A percentile compares a stretch with the other conserved stretches of the same genome.
Conservation (phyloP, 2,113 vertebrate genomes). For the Echinops telfairi region DNA sequence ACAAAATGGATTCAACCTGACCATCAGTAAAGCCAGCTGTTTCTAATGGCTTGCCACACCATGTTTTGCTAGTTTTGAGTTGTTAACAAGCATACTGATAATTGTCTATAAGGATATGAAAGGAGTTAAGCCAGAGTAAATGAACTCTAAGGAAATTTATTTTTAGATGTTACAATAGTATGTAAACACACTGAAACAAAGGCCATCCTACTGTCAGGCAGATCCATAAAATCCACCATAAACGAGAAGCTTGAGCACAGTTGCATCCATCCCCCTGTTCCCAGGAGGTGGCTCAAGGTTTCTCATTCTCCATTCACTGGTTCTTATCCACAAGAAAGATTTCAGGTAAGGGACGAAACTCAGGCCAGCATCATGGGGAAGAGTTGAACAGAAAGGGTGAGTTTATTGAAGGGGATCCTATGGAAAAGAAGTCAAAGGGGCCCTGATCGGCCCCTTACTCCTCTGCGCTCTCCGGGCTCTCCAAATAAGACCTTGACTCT, state of each 20-base stretch:
- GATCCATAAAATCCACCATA: neutral
- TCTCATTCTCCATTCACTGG: too few species aligned
- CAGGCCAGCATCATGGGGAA: too few species aligned
- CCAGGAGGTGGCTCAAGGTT: too few species aligned
- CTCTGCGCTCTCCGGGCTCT: too few species aligned
- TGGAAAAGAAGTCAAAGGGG: too few species aligned
- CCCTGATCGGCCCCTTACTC: too few species aligned
- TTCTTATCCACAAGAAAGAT: too few species aligned
- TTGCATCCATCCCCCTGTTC: neutral
- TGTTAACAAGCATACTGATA: neutral
- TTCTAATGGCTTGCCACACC: neutral
- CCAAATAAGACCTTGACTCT: too few species aligned
- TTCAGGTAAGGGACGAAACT: too few species aligned
- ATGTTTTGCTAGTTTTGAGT: conserved; percentile 9
- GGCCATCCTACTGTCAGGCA: neutral
- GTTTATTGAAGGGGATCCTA: too few species aligned
- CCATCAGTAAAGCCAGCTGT: neutral
- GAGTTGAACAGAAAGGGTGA: too few species aligned
- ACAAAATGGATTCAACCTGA: neutral
- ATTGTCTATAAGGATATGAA: neutral
- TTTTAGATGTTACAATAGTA: neutral
- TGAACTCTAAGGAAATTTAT: neutral
- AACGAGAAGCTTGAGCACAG: neutral
- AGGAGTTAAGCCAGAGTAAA: neutral
- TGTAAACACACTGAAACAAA: neutral